These are phyloP conservation scores for Synchiropus splendidus DNA, from an alignment of 2,113 vertebrate species.

Conservation along the genomic window DNA sequence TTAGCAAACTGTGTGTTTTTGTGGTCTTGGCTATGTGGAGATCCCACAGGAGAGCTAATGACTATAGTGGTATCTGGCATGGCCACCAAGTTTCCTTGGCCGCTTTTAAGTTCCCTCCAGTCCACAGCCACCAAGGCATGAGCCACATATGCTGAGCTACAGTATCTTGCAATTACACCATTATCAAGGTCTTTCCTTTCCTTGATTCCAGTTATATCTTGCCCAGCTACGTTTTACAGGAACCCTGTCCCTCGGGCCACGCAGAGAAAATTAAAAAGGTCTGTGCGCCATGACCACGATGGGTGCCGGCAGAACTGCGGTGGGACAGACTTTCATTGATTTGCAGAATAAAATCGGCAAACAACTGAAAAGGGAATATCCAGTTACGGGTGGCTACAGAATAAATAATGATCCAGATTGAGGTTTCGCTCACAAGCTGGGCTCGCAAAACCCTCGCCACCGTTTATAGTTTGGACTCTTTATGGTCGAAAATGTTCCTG, in stretches of 20 bases:
- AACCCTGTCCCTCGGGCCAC: constrained; percentile 6
- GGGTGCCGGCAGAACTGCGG: neutral
- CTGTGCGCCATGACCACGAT: neutral
- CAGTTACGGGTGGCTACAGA: too few species aligned
- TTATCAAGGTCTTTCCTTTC: constrained; percentile 50
- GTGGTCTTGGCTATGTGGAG: constrained; percentile 53
- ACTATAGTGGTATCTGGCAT: constrained; percentile 62
- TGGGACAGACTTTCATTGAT: neutral
- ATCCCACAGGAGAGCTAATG: constrained; percentile 62
- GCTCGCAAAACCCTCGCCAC: too few species aligned
- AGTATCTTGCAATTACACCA: constrained; percentile 48
- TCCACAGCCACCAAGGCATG: constrained; percentile 50
- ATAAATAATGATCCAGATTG: too few species aligned
- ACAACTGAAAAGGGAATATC: neutral
- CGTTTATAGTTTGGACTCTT: too few species aligned
- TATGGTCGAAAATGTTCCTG: too few species aligned
- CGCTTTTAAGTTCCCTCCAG: constrained; percentile 54
- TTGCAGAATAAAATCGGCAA: neutral
- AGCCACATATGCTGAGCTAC: constrained; percentile 52
- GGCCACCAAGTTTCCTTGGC: constrained; percentile 60
- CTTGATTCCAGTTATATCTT: constrained; percentile 46
- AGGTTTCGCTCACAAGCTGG: too few species aligned
- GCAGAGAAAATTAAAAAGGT: constrained; percentile 9
- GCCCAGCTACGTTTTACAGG: constrained; percentile 18
- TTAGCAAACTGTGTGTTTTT: constrained; percentile 62